These are phyloP conservation scores for Danio rerio DNA, from an alignment of 2,113 vertebrate species.

Conservation along the genomic window DNA sequence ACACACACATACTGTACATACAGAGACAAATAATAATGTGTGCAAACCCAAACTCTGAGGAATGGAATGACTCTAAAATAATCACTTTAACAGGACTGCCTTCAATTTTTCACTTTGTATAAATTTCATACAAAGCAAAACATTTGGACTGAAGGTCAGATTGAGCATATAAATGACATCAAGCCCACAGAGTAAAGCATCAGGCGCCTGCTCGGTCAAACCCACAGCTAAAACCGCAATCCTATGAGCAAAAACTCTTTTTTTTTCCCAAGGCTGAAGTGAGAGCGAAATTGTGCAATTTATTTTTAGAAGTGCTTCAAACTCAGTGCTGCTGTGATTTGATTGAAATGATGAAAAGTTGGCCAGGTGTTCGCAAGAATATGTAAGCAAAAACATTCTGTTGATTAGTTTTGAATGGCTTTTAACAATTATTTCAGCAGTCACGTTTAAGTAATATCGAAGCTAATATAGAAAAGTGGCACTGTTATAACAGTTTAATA, in stretches of 20 bases:
- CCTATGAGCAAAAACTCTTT: neutral
- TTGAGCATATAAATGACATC: neutral
- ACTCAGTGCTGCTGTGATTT: slow-evolving; percentile 12
- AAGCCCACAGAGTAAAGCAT: slow-evolving; percentile 19
- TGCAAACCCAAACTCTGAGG: neutral
- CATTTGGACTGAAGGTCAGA: neutral
- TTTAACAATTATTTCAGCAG: slow-evolving; percentile 39
- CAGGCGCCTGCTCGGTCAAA: neutral
- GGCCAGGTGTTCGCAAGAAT: slow-evolving; percentile 23
- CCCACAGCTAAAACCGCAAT: slow-evolving; percentile 1
- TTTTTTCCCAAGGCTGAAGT: slow-evolving; percentile 6
- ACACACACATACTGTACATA: slow-evolving; percentile 18
- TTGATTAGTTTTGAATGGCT: slow-evolving; percentile 36
- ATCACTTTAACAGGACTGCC: slow-evolving; percentile 17
- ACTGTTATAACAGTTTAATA: slow-evolving; percentile 47
- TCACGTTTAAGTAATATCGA: slow-evolving; percentile 40
- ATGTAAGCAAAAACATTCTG: slow-evolving; percentile 54
- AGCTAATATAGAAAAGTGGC: slow-evolving; percentile 51
- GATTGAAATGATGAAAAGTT: slow-evolving; percentile 13
- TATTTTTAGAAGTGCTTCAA: slow-evolving; percentile 27
- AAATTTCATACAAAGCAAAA: slow-evolving; percentile 6
- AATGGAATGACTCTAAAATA: slow-evolving; percentile 10
- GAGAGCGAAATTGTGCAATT: slow-evolving; percentile 14
- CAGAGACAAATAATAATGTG: no score
- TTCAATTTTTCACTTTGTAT: neutral